Evolutionary conservation across 30 jellyfish, hydroid and myxozoan genomes (phyloP), one percentile per base, ranked within the genome.

Genomic region (Chironex yamaguchii): DNA sequence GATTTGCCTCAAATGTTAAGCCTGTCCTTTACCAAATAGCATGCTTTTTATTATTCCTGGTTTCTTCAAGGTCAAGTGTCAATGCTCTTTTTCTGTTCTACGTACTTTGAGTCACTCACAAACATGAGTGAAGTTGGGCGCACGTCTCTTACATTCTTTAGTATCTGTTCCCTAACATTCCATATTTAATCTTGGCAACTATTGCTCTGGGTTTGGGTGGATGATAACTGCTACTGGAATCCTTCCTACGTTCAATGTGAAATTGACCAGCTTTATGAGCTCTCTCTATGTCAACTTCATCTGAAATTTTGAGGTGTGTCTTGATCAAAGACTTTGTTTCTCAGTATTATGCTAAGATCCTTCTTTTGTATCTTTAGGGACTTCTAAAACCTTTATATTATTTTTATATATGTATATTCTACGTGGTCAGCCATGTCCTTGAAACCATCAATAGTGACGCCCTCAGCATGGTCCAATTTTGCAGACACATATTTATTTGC

Each of bases 371-470:
- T 58, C 63, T 73, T 80, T 42, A 32, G 91, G 91, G 51, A 80
- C 91, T 20, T 83, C 84, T 22, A 63, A 62, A 21, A 80, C 12
- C 30, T 80, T 64, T 62, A 80, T 53, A 30, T 58, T 64, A 64
- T 64, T 64, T 63, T 76, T 80, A 53, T 54, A 53, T 54, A 78
- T 29, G 62, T 78, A 34, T 63, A 63, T 62, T 80, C 83, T 24
- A 35, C 51, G 58, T 80, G 91, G 62, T 49, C 91, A 62, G 91
- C 82, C 51, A 80, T 80, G 74, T 64, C 84, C 84, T 80, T 82
- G 49, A 62, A 79, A 71, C 83, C 36, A 25, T 34, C 33, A 34
- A 54, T 54, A 32, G 71, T 54, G 21, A 3, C 71, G 71, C 71
- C 71, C 71, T 54, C 71, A 27, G 25, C 71, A 54, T 54, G 71